phyloP scores from a whole-genome alignment of 2,113 vertebrate species.

The Otus sunia region DNA sequence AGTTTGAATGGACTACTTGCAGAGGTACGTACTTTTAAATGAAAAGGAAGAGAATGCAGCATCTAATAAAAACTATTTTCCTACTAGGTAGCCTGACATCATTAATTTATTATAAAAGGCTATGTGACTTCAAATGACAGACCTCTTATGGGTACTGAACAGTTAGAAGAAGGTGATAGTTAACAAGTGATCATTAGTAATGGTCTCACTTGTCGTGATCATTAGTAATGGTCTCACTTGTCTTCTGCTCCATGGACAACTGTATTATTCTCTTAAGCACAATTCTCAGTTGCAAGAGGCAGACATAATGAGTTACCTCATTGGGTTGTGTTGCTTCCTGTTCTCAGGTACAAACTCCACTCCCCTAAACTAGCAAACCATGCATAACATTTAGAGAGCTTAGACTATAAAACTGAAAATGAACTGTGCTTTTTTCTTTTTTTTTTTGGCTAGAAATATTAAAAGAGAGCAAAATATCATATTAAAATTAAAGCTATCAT shows the following conservation, averaged over 20 bases:
- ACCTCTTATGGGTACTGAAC: not conserved
- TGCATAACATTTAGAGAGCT: not conserved
- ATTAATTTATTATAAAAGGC: not conserved
- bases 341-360: not conserved
- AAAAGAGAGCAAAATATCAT: not conserved
- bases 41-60: not conserved
- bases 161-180: not conserved
- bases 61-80: not conserved
- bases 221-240: not conserved
- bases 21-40: not conserved
- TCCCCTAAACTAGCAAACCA: not conserved
- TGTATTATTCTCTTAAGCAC: not conserved
- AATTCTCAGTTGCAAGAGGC: not conserved
- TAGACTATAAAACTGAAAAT: not conserved
- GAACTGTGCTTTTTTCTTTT: not conserved
- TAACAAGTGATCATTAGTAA: not conserved
- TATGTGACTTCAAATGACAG: not conserved
- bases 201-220: not conserved
- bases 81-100: not conserved
- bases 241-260: not conserved
- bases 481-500: not conserved
- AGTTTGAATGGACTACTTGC: not conserved
- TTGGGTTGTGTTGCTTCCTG: not conserved
- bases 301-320: not conserved
- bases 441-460: not conserved